Conservation (phyloP, 2,797 vertebrate species). For the Pyrocephalus nanus region DNA sequence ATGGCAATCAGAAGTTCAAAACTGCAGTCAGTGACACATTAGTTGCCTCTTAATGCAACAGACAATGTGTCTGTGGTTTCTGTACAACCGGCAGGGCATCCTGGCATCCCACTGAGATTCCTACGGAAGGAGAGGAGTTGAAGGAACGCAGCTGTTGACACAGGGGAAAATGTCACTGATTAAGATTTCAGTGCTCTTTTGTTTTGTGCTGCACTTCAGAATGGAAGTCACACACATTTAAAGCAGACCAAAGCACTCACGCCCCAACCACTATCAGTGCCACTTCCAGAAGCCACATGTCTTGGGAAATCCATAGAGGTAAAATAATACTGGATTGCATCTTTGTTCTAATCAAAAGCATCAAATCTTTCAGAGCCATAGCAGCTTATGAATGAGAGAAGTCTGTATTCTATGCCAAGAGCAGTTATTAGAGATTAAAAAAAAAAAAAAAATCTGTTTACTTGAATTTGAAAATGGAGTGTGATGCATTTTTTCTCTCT, state of each 20-base stretch:
- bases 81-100: slow-evolving; percentile 1
- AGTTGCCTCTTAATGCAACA: slow-evolving; percentile 26
- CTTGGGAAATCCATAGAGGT: slow-evolving; percentile 38
- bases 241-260: background rate
- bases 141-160: slow-evolving; percentile 46
- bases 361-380: background rate
- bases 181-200: slow-evolving; percentile 43
- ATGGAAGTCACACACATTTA: background rate
- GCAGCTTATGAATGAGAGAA: background rate
- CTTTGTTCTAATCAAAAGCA: slow-evolving; percentile 16
- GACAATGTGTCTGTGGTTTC: slow-evolving; percentile 38
- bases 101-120: slow-evolving; percentile 2
- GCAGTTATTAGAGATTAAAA: background rate
- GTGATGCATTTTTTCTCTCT: background rate
- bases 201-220: background rate
- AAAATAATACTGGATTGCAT: slow-evolving; percentile 34
- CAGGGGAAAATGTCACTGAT: background rate
- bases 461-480: background rate
- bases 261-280: slow-evolving; percentile 5
- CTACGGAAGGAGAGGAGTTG: slow-evolving; percentile 18
- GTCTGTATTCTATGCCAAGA: background rate
- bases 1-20: slow-evolving; percentile 3
- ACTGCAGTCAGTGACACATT: background rate
- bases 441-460: background rate
- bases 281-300: slow-evolving; percentile 51